Evolutionary conservation across 2,113 vertebrate species (phyloP).

Genomic region (Serinus canaria): DNA sequence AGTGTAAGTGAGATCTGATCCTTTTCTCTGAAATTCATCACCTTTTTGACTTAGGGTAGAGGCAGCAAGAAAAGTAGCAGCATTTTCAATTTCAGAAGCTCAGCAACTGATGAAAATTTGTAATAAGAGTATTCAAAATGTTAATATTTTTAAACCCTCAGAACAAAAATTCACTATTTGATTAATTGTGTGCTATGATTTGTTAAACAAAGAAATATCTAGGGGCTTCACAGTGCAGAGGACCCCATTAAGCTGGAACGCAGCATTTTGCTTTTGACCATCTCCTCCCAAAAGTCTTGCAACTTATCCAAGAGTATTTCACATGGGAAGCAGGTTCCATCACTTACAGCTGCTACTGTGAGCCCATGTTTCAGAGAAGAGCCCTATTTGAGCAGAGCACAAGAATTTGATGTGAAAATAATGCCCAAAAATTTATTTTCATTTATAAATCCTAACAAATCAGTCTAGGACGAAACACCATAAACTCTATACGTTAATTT

Average conservation of each 20-base stretch:
- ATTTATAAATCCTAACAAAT: not conserved
- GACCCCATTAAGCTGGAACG: not conserved
- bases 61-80: not conserved
- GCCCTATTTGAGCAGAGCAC: not conserved
- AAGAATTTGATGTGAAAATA: not conserved
- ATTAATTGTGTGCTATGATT: not conserved
- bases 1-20: not conserved
- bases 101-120: not conserved
- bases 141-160: not conserved
- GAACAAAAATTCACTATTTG: not conserved
- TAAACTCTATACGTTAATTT: not conserved
- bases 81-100: not conserved
- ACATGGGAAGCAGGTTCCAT: not conserved
- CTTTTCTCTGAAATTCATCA: not conserved
- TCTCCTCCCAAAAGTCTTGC: not conserved
- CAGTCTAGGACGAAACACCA: not conserved
- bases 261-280: not conserved
- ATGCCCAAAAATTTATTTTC: not conserved
- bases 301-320: not conserved
- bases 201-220: not conserved
- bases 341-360: not conserved
- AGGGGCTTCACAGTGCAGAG: not conserved
- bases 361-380: not conserved
- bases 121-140: not conserved
- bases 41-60: not conserved